Percentiles rank a stretch among this genome's conserved stretches.
Conservation (phyloP, 2,797 vertebrate genomes). For the Notamacropus eugenii region DNA sequence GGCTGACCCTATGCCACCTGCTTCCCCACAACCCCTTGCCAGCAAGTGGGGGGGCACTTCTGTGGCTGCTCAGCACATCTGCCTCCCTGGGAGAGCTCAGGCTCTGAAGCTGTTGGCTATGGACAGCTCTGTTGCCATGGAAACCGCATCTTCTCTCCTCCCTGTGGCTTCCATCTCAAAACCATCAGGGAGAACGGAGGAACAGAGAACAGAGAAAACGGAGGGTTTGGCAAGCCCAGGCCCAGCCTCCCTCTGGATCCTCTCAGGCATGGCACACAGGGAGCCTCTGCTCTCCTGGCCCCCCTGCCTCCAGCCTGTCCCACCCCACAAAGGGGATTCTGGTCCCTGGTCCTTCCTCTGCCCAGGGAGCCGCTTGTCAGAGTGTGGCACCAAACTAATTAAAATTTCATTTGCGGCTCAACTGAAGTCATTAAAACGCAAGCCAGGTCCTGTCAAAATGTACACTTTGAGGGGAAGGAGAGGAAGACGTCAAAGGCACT, state of each 20-base stretch:
- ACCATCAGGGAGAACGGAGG: constrained; percentile 73
- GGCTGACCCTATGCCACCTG: constrained; percentile 71
- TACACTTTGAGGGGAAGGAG: constrained; percentile 22
- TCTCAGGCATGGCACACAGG: constrained; percentile 35
- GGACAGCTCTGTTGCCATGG: constrained; percentile 78
- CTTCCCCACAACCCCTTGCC: constrained; percentile 66
- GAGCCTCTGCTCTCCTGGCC: constrained; percentile 15
- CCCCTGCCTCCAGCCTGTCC: neutral
- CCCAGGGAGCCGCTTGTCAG: constrained; percentile 37
- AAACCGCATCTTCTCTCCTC: constrained; percentile 80
- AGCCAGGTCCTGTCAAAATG: constrained; percentile 70
- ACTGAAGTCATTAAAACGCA: constrained; percentile 80
- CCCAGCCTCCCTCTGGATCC: constrained; percentile 22
- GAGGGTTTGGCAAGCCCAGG: constrained; percentile 39
- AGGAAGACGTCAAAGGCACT: neutral
- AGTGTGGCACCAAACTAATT: constrained; percentile 77
- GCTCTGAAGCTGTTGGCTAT: constrained; percentile 76
- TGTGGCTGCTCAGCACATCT: constrained; percentile 73
- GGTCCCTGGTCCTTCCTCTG: neutral
- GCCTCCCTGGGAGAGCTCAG: constrained; percentile 70
- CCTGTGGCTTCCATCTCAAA: constrained; percentile 77
- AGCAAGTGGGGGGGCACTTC: constrained; percentile 69
- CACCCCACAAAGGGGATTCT: neutral
- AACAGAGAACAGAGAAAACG: constrained; percentile 60
- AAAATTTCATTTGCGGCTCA: constrained; percentile 81